phyloP scores from a whole-genome alignment of 64 coral and sea anemone species.

The Pachyseris speciosa region DNA sequence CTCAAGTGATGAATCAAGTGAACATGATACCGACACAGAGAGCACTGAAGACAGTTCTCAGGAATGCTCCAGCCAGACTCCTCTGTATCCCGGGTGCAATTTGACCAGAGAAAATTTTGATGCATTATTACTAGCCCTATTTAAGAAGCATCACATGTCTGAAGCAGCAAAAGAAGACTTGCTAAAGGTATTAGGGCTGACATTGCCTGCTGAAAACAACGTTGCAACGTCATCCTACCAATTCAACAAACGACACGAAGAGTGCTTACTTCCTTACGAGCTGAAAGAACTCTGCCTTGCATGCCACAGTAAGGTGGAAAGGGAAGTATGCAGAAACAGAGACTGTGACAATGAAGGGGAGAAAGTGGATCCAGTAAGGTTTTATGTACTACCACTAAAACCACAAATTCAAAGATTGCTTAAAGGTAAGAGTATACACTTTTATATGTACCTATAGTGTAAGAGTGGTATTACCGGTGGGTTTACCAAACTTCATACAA shows the following conservation, averaged over 20 bases:
- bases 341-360: neutral
- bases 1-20: no score
- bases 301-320: neutral
- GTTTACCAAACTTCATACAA: no score
- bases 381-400: conserved; percentile 30
- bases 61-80: no score
- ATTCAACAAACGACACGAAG: conserved; percentile 15
- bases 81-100: no score
- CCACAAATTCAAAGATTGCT: conserved; percentile 39
- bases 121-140: no score
- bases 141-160: neutral
- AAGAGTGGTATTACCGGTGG: no score
- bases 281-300: neutral
- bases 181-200: neutral
- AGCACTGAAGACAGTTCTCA: no score
- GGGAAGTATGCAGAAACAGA: neutral
- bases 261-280: neutral
- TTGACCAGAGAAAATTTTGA: no score
- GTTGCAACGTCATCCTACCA: conserved; percentile 1
- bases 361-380: neutral
- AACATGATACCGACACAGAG: no score
- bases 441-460: no score
- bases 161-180: conserved; percentile 24
- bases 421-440: conserved; percentile 30
- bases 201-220: neutral